Conservation (phyloP, 2,113 vertebrate genomes). For the Dicrurus megarhynchus region DNA sequence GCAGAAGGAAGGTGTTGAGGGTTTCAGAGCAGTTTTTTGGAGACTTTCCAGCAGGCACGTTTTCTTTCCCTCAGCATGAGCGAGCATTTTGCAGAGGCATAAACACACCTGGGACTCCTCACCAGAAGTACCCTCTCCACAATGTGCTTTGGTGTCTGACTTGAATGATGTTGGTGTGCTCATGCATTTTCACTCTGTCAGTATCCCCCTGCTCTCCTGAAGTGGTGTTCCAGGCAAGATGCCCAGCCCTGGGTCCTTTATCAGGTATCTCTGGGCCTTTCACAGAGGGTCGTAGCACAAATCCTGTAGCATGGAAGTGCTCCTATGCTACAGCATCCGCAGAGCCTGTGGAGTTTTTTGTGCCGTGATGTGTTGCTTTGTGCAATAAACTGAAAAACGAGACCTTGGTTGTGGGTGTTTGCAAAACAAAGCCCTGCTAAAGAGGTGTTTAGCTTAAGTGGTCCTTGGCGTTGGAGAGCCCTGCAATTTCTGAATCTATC, state of each 20-base stretch:
- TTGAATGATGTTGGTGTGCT: background rate
- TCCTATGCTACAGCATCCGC: fast-evolving
- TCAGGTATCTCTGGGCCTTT: background rate
- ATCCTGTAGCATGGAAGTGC: background rate
- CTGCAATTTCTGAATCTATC: background rate
- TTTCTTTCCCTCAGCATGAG: background rate
- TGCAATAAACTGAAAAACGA: background rate
- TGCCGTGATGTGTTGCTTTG: background rate
- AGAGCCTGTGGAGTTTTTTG: background rate
- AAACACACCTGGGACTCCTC: background rate
- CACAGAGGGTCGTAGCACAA: fast-evolving
- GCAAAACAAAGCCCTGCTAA: background rate
- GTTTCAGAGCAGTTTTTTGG: background rate
- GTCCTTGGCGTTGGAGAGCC: background rate
- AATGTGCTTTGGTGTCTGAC: background rate
- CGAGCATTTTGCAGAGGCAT: background rate
- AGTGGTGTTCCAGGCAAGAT: background rate
- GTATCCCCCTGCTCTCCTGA: background rate
- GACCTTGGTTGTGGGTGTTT: background rate
- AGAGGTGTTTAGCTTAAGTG: background rate
- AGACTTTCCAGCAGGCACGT: background rate
- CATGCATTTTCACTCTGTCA: background rate
- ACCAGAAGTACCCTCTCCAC: background rate
- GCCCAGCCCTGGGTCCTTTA: background rate
- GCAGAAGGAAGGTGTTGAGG: background rate